Base-by-base conservation (phyloP, 2,113 vertebrate species). In the Astatotilapia flaviijosephi region DNA sequence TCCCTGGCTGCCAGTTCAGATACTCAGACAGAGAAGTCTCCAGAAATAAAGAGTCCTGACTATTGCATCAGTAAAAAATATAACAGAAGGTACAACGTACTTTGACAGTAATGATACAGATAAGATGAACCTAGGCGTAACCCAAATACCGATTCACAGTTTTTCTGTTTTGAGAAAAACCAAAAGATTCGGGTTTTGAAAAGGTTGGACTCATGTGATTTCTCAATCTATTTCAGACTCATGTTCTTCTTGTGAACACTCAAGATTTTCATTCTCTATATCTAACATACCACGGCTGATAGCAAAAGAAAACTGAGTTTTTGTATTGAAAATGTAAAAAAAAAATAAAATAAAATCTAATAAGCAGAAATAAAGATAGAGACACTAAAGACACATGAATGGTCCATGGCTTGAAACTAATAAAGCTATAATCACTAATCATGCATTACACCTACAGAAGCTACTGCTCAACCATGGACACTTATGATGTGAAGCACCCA, bases 1-100 rank as follows among this genome's bases (percentile, higher is more conserved):
- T 58, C 73, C 47, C 23, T 70, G 54, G 70, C 10, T 91, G 80
- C 79, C 40, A 89, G 73, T 31, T 87, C 45, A 89, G 90, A 88
- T 79, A 42, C 53, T 88, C 58, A 84, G 80, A 62, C 42, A 65
- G 45, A 80, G 31, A 84, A 15, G 31, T 84, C 2, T 86, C 56
- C 23, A 80, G 28, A 55, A 82, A 37, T 19, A n/a, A 83, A 83
- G 42, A 2, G 35, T 79, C 31, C 31, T 10, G 42, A 83, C n/a
- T 4, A 3, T 8, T 83, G 40, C 33, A 77, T 77, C 56, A 70
- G 45, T 12, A 40, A 21, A 21, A 75, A 35, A 65, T 26, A 35
- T 15, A 19, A 73, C 10, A 79, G 19, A 70, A 86, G 15, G 23
- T 9, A 51, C 40, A 77, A 49, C 4, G 2, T 49, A 12, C 45